These are phyloP conservation scores for Thomomys bottae DNA, from an alignment of 2,113 vertebrate genomes.

Conservation along the genomic window DNA sequence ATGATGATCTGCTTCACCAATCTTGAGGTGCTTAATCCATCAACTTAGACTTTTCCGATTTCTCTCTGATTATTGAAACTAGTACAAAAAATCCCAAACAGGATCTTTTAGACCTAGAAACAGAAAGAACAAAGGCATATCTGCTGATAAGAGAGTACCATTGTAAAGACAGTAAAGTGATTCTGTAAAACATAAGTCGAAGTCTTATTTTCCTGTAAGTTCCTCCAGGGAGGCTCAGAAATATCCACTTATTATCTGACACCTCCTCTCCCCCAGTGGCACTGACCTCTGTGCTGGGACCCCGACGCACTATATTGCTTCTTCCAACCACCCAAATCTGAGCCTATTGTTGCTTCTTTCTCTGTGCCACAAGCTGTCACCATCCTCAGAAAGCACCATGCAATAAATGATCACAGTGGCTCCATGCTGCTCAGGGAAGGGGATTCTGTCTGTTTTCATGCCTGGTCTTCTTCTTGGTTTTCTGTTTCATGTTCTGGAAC, in stretches of 20 bases:
- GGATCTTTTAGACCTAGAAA: background rate
- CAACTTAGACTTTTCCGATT: background rate
- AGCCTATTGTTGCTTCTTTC: background rate
- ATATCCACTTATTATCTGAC: background rate
- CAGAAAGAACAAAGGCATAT: background rate
- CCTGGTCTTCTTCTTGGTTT: background rate
- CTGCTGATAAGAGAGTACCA: constrained; percentile 6
- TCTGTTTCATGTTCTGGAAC: background rate
- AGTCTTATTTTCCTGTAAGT: constrained; percentile 28
- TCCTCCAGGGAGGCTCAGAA: background rate
- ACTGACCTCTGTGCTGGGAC: accelerated
- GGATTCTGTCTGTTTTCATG: background rate
- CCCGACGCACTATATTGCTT: background rate
- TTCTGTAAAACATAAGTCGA: background rate
- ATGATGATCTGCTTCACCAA: constrained; percentile 17
- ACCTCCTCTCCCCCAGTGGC: no score
- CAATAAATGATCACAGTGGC: background rate
- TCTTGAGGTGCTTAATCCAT: background rate
- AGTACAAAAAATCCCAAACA: background rate
- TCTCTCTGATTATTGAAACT: background rate
- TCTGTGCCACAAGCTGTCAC: background rate
- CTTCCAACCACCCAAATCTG: background rate
- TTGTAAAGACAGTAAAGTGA: background rate
- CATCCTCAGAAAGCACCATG: background rate
- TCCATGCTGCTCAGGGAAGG: background rate